Conservation (phyloP, 2,797 vertebrate species). For the Coluber constrictor region DNA sequence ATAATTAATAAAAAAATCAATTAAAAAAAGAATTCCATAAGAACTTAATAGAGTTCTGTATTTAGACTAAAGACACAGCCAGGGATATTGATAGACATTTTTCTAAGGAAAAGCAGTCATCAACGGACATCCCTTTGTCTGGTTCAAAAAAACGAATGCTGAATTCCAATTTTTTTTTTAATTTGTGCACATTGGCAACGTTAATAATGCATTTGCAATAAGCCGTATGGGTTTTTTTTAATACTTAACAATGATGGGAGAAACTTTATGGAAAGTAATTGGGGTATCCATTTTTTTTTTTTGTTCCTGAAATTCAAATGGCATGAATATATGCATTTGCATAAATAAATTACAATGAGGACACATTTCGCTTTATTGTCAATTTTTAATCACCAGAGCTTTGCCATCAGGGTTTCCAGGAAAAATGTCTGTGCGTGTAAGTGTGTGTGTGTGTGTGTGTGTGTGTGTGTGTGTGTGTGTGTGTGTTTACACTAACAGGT, state of each 20-base stretch:
- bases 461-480: neutral
- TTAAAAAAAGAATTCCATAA: neutral
- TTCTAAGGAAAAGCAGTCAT: neutral
- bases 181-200: neutral
- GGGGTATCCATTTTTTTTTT: neutral
- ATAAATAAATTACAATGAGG: neutral
- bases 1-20: too few species aligned
- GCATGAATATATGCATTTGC: neutral
- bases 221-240: neutral
- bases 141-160: neutral
- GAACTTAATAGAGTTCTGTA: neutral
- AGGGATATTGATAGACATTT: neutral
- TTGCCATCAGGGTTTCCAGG: neutral
- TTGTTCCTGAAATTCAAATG: neutral
- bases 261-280: neutral
- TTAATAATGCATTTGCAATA: neutral
- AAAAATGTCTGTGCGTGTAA: neutral
- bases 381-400: neutral
- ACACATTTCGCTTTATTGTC: neutral
- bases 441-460: neutral
- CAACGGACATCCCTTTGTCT: neutral
- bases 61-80: neutral
- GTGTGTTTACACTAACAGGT: neutral
- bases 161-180: neutral
- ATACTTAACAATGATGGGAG: neutral